Evolutionary conservation across 2,797 vertebrate species (phyloP), one percentile per base, ranked within the genome.

Genomic region (Lepilemur ruficaudatus): DNA sequence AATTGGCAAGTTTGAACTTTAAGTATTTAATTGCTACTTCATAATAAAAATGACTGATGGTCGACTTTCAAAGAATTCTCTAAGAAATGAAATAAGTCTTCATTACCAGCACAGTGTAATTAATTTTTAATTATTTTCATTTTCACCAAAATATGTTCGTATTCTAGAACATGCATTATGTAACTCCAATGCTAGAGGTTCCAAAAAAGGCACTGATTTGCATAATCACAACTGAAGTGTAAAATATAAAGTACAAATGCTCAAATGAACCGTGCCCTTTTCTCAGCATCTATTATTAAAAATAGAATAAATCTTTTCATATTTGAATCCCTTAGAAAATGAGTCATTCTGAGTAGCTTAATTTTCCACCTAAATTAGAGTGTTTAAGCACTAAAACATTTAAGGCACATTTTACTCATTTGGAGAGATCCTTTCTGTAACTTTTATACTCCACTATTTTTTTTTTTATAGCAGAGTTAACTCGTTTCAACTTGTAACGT

Each of bases 81-180:
- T 92, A 93, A 96, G 82, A 93, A 96, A 79, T 93, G 46, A 94
- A 97, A 97, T 85, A 97, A 88, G 87, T 97, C 95, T 97, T 98
- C 75, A 93, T 98, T 98, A 95, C 35, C 65, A 97, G 0, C 0
- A 79, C 22, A 84, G 91, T 87, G 46, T 97, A 97, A 97, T 98
- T 98, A 97, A 97, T 96, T 96, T 96, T 97, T 97, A 98, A 98
- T 98, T 98, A 96, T 98, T 98, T 98, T 97, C 41, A 92, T 87
- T 96, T 98, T 97, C 97, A 41, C 89, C 55, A 93, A 98, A 98
- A 97, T 97, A 96, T 88, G 76, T 97, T 98, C 96, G 92, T 95
- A 93, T 35, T 18, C 81, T 97, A 83, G 75, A 98, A 97, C 86
- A 96, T 98, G 97, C 95, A 94, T 98, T 98, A 97, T 96, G 91